phyloP scores from a whole-genome alignment of 2,797 vertebrate genomes.

The Numenius phaeopus region DNA sequence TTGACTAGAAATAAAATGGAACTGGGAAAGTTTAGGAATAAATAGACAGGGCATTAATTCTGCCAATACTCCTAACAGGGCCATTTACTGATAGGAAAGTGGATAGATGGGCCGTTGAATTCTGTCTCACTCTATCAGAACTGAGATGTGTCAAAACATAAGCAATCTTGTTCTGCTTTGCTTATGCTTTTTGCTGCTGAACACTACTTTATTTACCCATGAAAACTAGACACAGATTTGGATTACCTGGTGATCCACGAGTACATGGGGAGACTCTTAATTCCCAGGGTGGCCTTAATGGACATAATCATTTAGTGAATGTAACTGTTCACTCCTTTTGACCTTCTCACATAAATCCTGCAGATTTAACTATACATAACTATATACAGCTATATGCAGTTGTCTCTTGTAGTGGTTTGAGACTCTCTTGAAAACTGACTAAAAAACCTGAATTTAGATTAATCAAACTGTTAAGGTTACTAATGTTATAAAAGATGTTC shows the following conservation, averaged over 20 bases:
- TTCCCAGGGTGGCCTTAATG: neutral
- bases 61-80: neutral
- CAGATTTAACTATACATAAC: neutral
- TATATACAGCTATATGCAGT: neutral
- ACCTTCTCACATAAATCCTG: constrained; percentile 7
- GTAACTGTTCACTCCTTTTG: neutral
- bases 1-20: neutral
- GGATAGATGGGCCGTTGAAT: neutral
- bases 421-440: neutral
- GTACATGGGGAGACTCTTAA: neutral
- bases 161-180: neutral
- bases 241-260: neutral
- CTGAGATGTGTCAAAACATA: neutral
- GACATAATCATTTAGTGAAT: neutral
- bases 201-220: neutral
- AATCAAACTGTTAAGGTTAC: neutral
- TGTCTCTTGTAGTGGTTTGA: neutral
- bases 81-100: neutral
- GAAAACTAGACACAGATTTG: neutral
- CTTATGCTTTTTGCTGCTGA: neutral
- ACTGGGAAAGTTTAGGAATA: neutral
- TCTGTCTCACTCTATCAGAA: neutral
- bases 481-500: neutral
- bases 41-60: neutral
- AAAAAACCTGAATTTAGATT: neutral